phyloP scores from a whole-genome alignment of 2,888 invertebrate genomes.

The Macrophya alboannulata region DNA sequence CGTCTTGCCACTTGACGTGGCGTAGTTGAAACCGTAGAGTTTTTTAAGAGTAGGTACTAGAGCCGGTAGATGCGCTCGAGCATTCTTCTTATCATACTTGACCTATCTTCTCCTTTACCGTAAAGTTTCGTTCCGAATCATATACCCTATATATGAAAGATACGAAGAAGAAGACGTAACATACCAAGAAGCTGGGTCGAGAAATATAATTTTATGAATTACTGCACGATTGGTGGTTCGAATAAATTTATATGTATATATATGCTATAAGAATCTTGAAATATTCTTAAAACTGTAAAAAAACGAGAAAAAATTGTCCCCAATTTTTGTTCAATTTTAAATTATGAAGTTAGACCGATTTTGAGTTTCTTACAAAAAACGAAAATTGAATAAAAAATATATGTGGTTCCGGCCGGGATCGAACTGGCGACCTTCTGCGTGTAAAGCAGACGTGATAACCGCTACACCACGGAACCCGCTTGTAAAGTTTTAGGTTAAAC shows the following conservation, averaged over 20 bases:
- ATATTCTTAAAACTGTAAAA: background rate
- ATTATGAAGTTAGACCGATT: background rate
- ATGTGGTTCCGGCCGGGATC: slow-evolving; percentile 75
- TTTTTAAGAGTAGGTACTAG: slow-evolving; percentile 56
- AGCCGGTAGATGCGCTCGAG: slow-evolving; percentile 58
- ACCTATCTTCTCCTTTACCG: slow-evolving; percentile 61
- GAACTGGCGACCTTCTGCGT: slow-evolving; percentile 77
- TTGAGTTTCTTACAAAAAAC: background rate
- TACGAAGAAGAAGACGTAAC: background rate
- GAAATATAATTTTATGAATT: background rate
- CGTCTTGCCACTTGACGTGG: slow-evolving; percentile 24
- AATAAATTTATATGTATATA: no score
- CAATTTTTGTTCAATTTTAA: background rate
- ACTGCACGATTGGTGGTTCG: slow-evolving; percentile 29
- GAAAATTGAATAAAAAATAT: slow-evolving; percentile 59
- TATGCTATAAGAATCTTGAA: no score
- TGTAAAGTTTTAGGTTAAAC: background rate
- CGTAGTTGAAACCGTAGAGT: slow-evolving; percentile 23
- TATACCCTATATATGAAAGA: background rate
- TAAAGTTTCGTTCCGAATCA: slow-evolving; percentile 21
- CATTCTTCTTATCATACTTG: slow-evolving; percentile 64
- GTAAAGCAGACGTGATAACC: slow-evolving; percentile 77
- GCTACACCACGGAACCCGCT: slow-evolving; percentile 75
- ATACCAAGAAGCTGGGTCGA: background rate
- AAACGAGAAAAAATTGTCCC: background rate